Conservation (phyloP, 92 coral and sea anemone genomes). For the Phenganax marumi region DNA sequence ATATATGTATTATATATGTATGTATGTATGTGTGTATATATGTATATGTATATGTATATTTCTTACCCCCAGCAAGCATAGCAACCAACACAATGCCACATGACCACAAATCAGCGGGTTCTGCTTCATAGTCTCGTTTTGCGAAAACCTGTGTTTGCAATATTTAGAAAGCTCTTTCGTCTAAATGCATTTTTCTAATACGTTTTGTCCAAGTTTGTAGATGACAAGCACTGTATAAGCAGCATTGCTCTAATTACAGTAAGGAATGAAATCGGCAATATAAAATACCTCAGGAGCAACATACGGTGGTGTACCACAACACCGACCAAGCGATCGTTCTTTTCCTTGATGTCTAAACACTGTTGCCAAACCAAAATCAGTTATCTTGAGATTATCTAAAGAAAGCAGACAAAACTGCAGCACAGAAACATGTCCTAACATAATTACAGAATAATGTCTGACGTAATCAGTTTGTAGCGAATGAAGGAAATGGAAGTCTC, state of each 20-base stretch:
- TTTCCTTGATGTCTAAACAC: conserved; percentile 92
- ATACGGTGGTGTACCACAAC: conserved; percentile 98
- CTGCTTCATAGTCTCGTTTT: conserved; percentile 84
- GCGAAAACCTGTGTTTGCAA: conserved; percentile 61
- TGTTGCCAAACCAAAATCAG: conserved; percentile 92
- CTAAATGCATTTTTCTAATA: no score
- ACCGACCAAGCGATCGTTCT: conserved; percentile 81
- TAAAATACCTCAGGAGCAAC: conserved; percentile 85
- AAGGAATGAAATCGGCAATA: neutral
- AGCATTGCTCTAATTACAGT: neutral
- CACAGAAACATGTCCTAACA: neutral
- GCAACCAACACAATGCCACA: conserved; percentile 97
- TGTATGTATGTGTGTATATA: neutral
- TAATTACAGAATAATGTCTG: neutral
- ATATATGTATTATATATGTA: neutral
- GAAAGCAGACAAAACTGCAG: neutral
- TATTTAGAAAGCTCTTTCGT: no score
- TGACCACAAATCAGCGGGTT: conserved; percentile 99
- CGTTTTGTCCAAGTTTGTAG: no score
- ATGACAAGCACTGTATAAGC: no score
- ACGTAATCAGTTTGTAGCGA: no score
- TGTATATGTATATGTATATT: neutral
- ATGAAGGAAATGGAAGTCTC: no score
- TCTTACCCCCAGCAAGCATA: conserved; percentile 92
- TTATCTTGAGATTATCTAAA: conserved; percentile 84